Evolutionary conservation across 2,797 vertebrate species (phyloP).

Genomic region (Lateolabrax maculatus): DNA sequence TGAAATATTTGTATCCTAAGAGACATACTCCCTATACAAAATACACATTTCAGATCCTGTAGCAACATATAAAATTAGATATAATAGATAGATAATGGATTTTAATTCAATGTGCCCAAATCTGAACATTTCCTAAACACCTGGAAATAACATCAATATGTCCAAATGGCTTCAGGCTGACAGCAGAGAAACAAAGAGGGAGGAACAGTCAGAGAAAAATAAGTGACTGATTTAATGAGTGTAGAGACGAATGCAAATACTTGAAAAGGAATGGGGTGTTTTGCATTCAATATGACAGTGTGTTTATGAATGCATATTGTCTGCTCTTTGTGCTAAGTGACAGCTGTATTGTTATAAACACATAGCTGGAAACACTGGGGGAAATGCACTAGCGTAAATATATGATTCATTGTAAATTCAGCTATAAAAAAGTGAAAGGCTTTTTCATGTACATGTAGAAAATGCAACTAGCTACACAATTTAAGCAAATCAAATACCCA

Average conservation of each 20-base stretch:
- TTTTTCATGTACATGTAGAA: background rate
- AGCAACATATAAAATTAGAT: no score
- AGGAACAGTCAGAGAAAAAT: slow-evolving; percentile 41
- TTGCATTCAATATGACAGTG: slow-evolving; percentile 56
- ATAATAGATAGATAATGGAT: slow-evolving; percentile 9
- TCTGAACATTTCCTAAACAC: no score
- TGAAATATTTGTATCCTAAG: background rate
- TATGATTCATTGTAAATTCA: slow-evolving; percentile 21
- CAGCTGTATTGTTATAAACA: slow-evolving; percentile 47
- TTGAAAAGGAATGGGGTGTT: slow-evolving; percentile 37
- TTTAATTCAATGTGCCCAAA: slow-evolving; percentile 12
- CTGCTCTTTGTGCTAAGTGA: slow-evolving; percentile 52
- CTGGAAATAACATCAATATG: no score
- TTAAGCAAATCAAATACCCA: background rate
- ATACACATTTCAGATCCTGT: background rate
- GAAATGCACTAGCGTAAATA: slow-evolving; percentile 39
- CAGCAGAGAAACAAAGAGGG: slow-evolving; percentile 34
- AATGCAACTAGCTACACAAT: background rate
- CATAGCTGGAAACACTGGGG: slow-evolving; percentile 23
- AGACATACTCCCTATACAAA: background rate
- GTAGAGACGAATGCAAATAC: slow-evolving; percentile 44
- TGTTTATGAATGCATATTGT: slow-evolving; percentile 53
- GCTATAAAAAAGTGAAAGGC: background rate
- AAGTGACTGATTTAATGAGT: slow-evolving; percentile 58
- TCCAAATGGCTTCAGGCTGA: slow-evolving; percentile 28